Percentiles rank a stretch among this genome's conserved stretches.
These are phyloP conservation scores for Chauna torquata DNA, from an alignment of 2,113 vertebrate species.

Conservation along the genomic window DNA sequence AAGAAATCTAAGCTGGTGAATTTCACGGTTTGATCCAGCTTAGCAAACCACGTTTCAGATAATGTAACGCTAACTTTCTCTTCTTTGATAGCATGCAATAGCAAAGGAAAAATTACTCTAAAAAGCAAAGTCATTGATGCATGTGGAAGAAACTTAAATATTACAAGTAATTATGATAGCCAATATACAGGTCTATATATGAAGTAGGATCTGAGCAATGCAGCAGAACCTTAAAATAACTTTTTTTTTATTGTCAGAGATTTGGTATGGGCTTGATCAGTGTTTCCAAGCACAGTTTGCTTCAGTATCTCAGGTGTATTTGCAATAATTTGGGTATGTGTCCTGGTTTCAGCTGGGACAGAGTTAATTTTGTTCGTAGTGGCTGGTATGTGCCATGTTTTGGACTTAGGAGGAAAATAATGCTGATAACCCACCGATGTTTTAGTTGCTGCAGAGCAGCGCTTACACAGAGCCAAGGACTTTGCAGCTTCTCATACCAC, in stretches of 20 bases:
- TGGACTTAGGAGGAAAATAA: no score
- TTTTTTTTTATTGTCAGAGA: not conserved
- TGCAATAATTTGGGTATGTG: not conserved
- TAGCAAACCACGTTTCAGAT: not conserved
- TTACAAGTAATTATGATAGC: fast-evolving
- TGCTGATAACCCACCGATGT: no score
- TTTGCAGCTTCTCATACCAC: no score
- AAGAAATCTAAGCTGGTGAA: not conserved
- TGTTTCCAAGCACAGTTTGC: not conserved
- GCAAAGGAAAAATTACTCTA: not conserved
- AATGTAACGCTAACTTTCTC: not conserved
- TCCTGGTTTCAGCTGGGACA: no score
- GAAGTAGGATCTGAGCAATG: not conserved
- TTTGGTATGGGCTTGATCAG: not conserved
- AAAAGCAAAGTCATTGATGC: not conserved
- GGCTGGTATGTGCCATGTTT: no score
- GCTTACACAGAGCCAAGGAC: no score
- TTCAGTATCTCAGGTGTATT: not conserved
- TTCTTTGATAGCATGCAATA: not conserved
- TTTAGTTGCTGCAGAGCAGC: no score
- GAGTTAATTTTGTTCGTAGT: no score
- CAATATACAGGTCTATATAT: not conserved
- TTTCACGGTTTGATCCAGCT: not conserved
- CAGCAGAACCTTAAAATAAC: not conserved
- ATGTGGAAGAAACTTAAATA: not conserved